Conservation (phyloP, 2,888 invertebrate species). For the Acleris holmiana region DNA sequence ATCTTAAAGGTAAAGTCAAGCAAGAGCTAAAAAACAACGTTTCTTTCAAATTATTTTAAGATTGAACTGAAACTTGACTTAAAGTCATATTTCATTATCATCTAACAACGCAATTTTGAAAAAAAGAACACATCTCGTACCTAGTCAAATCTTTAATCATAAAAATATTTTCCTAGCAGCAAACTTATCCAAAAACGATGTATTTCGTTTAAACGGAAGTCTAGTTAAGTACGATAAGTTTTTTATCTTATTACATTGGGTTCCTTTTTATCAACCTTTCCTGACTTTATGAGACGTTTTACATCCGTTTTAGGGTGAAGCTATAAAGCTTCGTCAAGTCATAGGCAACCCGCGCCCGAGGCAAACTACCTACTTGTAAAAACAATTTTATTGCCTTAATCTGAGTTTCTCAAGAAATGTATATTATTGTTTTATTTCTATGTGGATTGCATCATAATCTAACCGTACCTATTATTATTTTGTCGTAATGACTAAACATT, state of each 20-base stretch:
- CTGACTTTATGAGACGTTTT: conserved; percentile 24
- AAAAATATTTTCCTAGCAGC: not conserved
- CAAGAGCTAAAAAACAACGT: no score
- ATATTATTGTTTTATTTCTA: no score
- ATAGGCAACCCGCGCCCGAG: not conserved
- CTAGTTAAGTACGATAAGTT: not conserved
- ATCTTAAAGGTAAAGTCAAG: no score
- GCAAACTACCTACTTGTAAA: conserved; percentile 17
- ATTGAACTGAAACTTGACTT: no score
- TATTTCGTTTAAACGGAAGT: not conserved
- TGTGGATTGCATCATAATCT: no score
- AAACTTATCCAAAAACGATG: not conserved
- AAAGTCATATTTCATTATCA: no score
- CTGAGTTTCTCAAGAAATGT: not conserved
- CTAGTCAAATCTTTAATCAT: no score
- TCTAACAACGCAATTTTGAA: no score
- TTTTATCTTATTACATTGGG: not conserved
- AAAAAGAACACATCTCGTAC: no score
- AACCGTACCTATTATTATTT: no score
- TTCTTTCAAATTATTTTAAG: no score
- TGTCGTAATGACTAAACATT: no score
- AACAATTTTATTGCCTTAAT: conserved; percentile 12
- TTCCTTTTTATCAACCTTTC: conserved; percentile 17
- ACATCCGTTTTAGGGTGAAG: conserved; percentile 1
- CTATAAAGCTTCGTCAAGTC: conserved; percentile 1